Evolutionary conservation across 2,113 vertebrate species (phyloP), one percentile per base, ranked within the genome.

Genomic region (Chloropsis cyanopogon): DNA sequence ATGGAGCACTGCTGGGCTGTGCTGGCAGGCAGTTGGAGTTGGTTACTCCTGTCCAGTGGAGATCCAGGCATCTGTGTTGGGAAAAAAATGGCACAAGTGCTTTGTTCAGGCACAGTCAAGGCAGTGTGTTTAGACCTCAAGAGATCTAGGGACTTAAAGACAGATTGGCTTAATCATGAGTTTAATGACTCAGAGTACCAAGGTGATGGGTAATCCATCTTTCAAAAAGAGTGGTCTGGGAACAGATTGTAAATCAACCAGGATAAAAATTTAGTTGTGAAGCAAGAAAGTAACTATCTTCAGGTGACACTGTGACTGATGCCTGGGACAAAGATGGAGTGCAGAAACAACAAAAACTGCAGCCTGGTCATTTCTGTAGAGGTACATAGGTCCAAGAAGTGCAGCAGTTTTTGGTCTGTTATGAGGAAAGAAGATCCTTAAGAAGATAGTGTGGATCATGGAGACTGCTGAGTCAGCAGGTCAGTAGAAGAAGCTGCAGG

Each of bases 31-130:
- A 4, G 0, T 6, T 23, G 2, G 4, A 24, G n/a, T 49, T 3
- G 1, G n/a, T 20, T 2, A 3, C 12, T n/a, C 17, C 19, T 1
- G 1, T 5, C 2, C 19, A 50, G 37, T 29, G 50, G 14, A 50
- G 52, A 49, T 57, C 46, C 24, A 65, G 52, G n/a, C 12, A 11
- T 2, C 11, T 7, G 17, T 5, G 15, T 2, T 25, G 23, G 42
- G 35, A 4, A 33, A 28, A 79, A 90, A 70, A 66, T 31, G 54
- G 16, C 46, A 35, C 1, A 3, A 63, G 20, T n/a, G 35, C 21
- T 79, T 66, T 82, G 14, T 47, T 73, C 44, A 49, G 50, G 10
- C 57, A 37, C 12, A 39, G n/a, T 8, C 11, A 57, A 61, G 29
- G n/a, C 31, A 75, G 24, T 18, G 42, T 13, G 7, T 75, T 82